phyloP scores from a whole-genome alignment of 2,797 vertebrate species.

The Schizopygopsis pylzovi region DNA sequence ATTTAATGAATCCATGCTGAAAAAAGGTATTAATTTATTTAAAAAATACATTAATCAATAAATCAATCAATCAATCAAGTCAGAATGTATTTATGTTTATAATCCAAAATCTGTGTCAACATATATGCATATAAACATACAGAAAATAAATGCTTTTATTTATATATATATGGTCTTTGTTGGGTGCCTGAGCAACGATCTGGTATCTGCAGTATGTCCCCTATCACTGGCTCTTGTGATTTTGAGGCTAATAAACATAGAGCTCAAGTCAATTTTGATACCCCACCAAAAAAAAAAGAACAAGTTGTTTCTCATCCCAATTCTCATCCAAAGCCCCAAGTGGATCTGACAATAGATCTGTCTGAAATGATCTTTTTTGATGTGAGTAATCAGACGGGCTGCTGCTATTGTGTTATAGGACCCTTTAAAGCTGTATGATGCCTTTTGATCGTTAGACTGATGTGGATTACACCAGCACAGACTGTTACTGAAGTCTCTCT shows the following conservation, averaged over 20 bases:
- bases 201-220: not conserved
- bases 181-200: not conserved
- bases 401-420: conserved; percentile 8
- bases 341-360: conserved; percentile 60
- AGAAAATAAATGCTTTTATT: not conserved
- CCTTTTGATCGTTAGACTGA: conserved; percentile 16
- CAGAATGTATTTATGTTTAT: not conserved
- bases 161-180: not conserved
- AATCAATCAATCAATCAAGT: not conserved
- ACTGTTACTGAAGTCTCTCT: conserved; percentile 25
- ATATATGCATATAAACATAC: not conserved
- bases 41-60: not conserved
- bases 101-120: not conserved
- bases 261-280: conserved; percentile 14
- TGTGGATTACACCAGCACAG: conserved; percentile 39
- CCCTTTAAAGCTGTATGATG: conserved; percentile 34
- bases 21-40: not conserved
- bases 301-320: not conserved
- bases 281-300: not conserved
- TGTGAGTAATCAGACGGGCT: conserved; percentile 25
- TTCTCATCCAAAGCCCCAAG: conserved; percentile 34
- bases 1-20: not conserved
- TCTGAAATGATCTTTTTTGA: conserved; percentile 34
- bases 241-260: conserved; percentile 30
- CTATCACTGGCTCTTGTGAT: not conserved